phyloP scores from a whole-genome alignment of 35 echinoderm and acorn worm species.

The Lytechinus pictus region DNA sequence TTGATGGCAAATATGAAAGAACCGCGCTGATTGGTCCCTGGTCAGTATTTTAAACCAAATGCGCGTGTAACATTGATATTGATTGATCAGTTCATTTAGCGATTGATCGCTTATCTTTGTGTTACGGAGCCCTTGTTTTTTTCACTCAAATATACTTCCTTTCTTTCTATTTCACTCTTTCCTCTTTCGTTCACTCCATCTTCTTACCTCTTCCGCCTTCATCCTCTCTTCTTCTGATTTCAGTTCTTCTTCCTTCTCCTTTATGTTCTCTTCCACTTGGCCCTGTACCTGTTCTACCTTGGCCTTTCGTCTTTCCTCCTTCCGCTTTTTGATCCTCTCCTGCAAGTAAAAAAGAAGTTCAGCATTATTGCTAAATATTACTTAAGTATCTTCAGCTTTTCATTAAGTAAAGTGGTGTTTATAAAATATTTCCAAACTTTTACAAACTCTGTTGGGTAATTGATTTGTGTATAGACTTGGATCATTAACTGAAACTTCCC shows the following conservation, averaged over 20 bases:
- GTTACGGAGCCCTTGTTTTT: too few relatives aligned
- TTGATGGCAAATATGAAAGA: too few relatives aligned
- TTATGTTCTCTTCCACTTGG: conserved; percentile 73
- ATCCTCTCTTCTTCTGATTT: conserved; percentile 81
- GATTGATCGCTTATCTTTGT: too few relatives aligned
- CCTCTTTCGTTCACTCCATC: neutral
- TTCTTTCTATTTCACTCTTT: neutral
- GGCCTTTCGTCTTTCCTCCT: conserved; percentile 77
- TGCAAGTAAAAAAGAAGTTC: neutral
- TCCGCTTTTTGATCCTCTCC: conserved; percentile 83
- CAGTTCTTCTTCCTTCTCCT: conserved; percentile 77
- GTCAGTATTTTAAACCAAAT: too few relatives aligned
- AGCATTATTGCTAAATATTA: neutral
- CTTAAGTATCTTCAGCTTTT: neutral
- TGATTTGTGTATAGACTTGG: too few relatives aligned
- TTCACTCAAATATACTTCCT: neutral
- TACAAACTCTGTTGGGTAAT: too few relatives aligned
- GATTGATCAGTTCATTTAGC: too few relatives aligned
- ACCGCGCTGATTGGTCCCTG: too few relatives aligned
- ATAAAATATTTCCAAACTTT: too few relatives aligned
- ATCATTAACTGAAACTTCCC: too few relatives aligned
- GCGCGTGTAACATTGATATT: too few relatives aligned
- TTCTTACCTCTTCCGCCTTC: conserved; percentile 83
- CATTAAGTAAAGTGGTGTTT: too few relatives aligned
- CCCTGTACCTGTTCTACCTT: conserved; percentile 74